Evolutionary conservation across 2,797 vertebrate species (phyloP).

Genomic region (Mico argentatus): DNA sequence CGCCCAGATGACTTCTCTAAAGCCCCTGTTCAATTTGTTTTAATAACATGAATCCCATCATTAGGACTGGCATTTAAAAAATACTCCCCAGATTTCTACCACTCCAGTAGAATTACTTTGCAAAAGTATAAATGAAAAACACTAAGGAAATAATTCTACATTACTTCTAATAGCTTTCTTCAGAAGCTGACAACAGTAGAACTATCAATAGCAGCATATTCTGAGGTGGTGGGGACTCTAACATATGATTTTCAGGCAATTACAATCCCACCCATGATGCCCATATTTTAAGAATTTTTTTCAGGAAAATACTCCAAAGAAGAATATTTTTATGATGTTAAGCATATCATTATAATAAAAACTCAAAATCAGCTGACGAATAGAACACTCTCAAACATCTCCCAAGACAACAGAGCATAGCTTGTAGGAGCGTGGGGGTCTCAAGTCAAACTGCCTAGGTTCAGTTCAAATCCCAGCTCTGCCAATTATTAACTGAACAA

Average conservation of each 20-base stretch:
- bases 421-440: fast-evolving
- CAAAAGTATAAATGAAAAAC: background rate
- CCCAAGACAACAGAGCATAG: background rate
- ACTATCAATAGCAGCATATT: background rate
- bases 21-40: background rate
- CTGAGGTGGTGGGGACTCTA: background rate
- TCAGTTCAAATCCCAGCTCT: background rate
- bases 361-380: background rate
- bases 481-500: background rate
- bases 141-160: background rate
- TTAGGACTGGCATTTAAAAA: background rate
- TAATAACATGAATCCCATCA: background rate
- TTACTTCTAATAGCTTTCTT: background rate
- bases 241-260: background rate
- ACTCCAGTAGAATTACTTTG: background rate
- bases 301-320: slow-evolving; percentile 28
- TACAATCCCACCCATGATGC: background rate
- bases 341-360: background rate
- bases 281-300: background rate
- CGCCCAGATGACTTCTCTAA: background rate
- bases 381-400: background rate
- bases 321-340: background rate
- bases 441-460: background rate
- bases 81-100: background rate
- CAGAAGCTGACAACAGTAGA: background rate